Percentiles rank a stretch among this genome's conserved stretches.
Evolutionary conservation across 2,888 invertebrate species (phyloP).

Genomic region (Meganola albula): DNA sequence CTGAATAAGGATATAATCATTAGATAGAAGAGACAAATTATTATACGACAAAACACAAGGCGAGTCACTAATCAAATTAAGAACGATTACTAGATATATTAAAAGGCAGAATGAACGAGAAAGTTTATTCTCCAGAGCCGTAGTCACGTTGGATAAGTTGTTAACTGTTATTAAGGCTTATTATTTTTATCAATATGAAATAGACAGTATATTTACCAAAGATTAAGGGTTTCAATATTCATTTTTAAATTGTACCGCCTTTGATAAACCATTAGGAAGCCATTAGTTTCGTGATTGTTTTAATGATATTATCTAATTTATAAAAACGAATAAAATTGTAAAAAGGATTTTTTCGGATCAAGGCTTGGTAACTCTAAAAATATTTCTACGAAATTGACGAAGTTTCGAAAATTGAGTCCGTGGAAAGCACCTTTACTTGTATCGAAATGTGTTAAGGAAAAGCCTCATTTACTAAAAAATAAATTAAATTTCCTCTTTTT

Average conservation of each 20-base stretch:
- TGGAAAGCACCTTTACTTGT: slow-evolving; percentile 4
- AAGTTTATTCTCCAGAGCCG: slow-evolving; percentile 26
- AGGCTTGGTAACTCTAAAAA: no score
- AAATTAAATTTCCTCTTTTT: slow-evolving; percentile 8
- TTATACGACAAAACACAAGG: slow-evolving; percentile 16
- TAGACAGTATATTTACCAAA: no score
- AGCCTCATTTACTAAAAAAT: background rate
- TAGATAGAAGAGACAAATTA: no score
- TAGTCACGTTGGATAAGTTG: slow-evolving; percentile 32
- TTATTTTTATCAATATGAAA: no score
- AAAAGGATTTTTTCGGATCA: no score
- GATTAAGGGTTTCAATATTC: no score
- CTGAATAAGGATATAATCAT: no score
- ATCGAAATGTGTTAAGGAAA: slow-evolving; percentile 1
- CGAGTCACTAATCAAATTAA: slow-evolving; percentile 29
- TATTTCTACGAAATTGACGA: slow-evolving; percentile 24
- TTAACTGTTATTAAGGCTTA: no score
- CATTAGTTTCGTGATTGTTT: no score
- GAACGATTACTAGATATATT: slow-evolving; percentile 32
- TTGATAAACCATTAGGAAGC: no score
- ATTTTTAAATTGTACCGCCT: no score
- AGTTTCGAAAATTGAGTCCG: slow-evolving; percentile 16
- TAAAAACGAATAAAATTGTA: slow-evolving; percentile 7
- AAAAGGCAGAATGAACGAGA: slow-evolving; percentile 28
- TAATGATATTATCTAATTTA: no score